Evolutionary conservation across 2,797 vertebrate genomes (phyloP).

Genomic region (Gambelia wislizenii): DNA sequence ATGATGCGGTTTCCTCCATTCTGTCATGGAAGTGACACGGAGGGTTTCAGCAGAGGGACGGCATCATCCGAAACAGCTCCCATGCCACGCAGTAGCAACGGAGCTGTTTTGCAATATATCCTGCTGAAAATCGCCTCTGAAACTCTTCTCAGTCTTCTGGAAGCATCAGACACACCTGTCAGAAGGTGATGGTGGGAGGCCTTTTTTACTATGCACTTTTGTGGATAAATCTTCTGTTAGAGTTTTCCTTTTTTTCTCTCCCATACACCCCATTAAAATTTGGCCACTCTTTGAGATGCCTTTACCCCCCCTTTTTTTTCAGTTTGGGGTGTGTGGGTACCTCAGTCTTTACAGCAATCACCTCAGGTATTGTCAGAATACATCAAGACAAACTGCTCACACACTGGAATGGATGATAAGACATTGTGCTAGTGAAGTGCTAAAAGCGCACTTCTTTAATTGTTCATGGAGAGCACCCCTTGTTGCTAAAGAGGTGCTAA

Average conservation of each 20-base stretch:
- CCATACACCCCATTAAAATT: conserved; percentile 38
- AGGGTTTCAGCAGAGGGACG: too few relatives aligned
- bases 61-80: too few relatives aligned
- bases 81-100: too few relatives aligned
- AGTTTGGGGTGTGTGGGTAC: neutral
- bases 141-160: too few relatives aligned
- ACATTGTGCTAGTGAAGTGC: conserved; percentile 4
- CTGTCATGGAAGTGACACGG: too few relatives aligned
- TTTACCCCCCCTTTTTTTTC: neutral
- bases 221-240: conserved; percentile 59
- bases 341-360: neutral
- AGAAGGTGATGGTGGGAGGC: too few relatives aligned
- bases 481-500: conserved; percentile 20
- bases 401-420: conserved; percentile 39
- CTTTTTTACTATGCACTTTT: conserved; percentile 18
- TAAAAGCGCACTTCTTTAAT: conserved; percentile 37
- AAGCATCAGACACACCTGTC: conserved; percentile 25
- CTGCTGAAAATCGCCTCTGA: too few relatives aligned
- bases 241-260: conserved; percentile 10
- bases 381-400: conserved; percentile 40
- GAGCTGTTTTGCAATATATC: too few relatives aligned
- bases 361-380: conserved; percentile 30
- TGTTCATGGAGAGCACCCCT: conserved; percentile 20
- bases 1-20: too few relatives aligned
- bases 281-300: conserved; percentile 47